Evolutionary conservation across 2,888 invertebrate species (phyloP), one percentile per base, ranked within the genome.

Genomic region (Caenorhabditis sp.): DNA sequence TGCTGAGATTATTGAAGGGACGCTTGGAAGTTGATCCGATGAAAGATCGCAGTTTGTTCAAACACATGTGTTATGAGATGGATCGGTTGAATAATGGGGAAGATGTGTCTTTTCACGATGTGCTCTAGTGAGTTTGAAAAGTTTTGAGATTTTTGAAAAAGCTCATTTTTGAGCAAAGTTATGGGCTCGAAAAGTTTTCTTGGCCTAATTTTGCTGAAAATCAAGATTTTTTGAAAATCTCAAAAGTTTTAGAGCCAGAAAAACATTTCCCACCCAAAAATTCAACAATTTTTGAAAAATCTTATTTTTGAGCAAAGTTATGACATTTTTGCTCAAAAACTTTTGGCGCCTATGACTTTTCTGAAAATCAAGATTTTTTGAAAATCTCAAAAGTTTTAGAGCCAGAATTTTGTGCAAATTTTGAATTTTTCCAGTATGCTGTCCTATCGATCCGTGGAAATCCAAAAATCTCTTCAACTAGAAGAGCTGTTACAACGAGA

Each of bases 1-100:
- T 86, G 53, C 68, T 86, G 51, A 66, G 86, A 65, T 59, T 77
- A 23, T 54, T 78, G 36, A 80, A 76, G 61, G 83, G 84, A 10
- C 68, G 84, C 53, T 69, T 86, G 36, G 84, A 87, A 69, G 97
- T 97, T 55, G 97, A 99, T 90, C 94, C 97, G 0, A 96, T 95
- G 87, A 97, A 95, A 88, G 99, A 99, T 89, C 91, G 96, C 1
- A 90, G 97, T 24, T 91, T 99, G 14, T 99, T 99, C 89, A 99
- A 99, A 88, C 97, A 99, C 89, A 99, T 99, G 99, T 97, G 97
- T 88, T 97, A 97, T 86, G 99, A 99, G 89, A 91, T 99, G 77
- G 97, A 99, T 88, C 91, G 95, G 77, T 90, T 99, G 10, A 96
- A 97, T 88, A 96, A 96, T 88, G 97, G 97, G 0, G 96, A 97